Conservation (phyloP, 1,140 invertebrate species). For the Zophobas atratus region DNA sequence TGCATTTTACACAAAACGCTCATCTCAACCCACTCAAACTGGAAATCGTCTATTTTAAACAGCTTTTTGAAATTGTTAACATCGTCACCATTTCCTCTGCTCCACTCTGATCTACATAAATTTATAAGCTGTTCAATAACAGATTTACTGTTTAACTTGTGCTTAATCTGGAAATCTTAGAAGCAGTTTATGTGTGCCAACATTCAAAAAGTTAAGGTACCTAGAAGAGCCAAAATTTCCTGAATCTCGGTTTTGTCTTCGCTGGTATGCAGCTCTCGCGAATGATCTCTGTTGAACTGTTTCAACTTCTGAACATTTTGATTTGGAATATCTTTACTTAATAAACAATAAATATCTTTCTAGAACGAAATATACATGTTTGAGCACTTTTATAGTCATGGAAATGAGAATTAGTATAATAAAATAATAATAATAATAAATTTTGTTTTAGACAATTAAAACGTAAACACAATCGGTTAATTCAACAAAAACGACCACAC, state of each 20-base stretch:
- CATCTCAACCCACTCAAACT: constrained; percentile 62
- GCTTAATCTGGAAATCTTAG: constrained; percentile 60
- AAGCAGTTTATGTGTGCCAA: constrained; percentile 18
- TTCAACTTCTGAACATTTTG: constrained; percentile 54
- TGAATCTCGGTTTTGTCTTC: constrained; percentile 55
- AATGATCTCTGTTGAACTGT: constrained; percentile 56
- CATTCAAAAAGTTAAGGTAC: constrained; percentile 39
- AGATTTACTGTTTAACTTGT: constrained; percentile 52
- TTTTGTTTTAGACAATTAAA: too few relatives aligned
- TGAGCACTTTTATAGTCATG: too few relatives aligned
- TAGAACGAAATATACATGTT: constrained; percentile 44
- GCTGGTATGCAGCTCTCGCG: constrained; percentile 49
- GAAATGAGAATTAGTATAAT: too few relatives aligned
- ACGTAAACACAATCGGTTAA: too few relatives aligned
- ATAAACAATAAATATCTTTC: constrained; percentile 60
- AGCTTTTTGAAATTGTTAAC: constrained; percentile 56
- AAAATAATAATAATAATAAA: too few relatives aligned
- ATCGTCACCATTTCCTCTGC: constrained; percentile 51
- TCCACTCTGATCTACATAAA: constrained; percentile 56
- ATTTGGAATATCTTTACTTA: constrained; percentile 49
- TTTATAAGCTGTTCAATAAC: constrained; percentile 58
- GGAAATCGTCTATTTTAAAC: constrained; percentile 61
- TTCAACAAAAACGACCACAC: too few relatives aligned
- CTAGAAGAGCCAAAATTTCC: constrained; percentile 56
- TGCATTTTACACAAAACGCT: constrained; percentile 59